Percentiles rank a stretch among this genome's conserved stretches.
Conservation (phyloP, 1,140 invertebrate species). For the Brachionus angularis region DNA sequence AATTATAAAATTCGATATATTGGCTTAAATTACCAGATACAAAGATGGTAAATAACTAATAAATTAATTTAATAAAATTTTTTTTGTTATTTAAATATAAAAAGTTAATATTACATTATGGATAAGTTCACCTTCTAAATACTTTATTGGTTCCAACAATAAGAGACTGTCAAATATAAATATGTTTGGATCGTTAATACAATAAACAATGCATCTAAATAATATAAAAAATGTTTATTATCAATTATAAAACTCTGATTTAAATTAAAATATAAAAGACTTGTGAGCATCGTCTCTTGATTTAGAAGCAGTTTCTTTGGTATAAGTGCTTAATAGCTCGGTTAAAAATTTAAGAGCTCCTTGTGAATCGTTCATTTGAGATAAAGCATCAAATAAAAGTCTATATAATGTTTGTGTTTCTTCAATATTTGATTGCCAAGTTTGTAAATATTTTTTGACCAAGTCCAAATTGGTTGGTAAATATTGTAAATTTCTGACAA, state of each 20-base stretch:
- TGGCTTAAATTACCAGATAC: slow-evolving; percentile 84
- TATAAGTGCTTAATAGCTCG: slow-evolving; percentile 22
- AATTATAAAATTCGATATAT: slow-evolving; percentile 84
- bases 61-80: slow-evolving; percentile 32
- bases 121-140: slow-evolving; percentile 88
- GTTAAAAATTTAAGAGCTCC: slow-evolving; percentile 9
- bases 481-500: slow-evolving; percentile 7
- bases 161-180: slow-evolving; percentile 89
- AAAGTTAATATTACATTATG: slow-evolving; percentile 66
- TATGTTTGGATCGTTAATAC: slow-evolving; percentile 85
- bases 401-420: slow-evolving; percentile 33
- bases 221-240: background rate
- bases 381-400: slow-evolving; percentile 6
- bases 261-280: background rate
- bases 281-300: slow-evolving; percentile 35
- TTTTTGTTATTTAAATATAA: background rate
- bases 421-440: slow-evolving; percentile 30
- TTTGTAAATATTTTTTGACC: slow-evolving; percentile 18
- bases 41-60: slow-evolving; percentile 79
- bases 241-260: background rate
- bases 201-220: slow-evolving; percentile 77
- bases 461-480: background rate
- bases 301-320: slow-evolving; percentile 43
- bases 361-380: slow-evolving; percentile 39
- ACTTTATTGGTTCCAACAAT: slow-evolving; percentile 84